phyloP scores from a whole-genome alignment of 2,113 vertebrate genomes.

The Notothenia rossii region DNA sequence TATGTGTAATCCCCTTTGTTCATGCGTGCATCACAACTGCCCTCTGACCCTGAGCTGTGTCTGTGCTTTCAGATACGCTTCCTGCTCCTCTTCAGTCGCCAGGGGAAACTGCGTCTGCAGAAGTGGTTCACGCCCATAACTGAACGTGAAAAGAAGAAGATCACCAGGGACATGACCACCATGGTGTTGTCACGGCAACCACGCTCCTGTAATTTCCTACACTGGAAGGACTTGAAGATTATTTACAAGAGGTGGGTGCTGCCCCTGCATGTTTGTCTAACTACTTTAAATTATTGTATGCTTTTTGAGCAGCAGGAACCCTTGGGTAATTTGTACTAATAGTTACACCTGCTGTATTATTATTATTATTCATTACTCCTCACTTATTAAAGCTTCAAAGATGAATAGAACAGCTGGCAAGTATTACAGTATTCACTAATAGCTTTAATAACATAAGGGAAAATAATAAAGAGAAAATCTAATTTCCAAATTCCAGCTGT shows the following conservation, averaged over 20 bases:
- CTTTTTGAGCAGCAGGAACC: constrained; percentile 1
- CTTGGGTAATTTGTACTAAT: not conserved
- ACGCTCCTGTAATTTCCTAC: constrained; percentile 93
- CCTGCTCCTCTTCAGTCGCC: constrained; percentile 97
- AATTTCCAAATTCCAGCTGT: too few relatives aligned
- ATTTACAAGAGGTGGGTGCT: constrained; percentile 93
- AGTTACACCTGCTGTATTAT: not conserved
- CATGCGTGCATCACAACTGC: not conserved
- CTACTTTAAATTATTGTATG: not conserved
- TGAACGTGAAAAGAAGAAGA: constrained; percentile 96
- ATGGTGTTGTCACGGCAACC: constrained; percentile 91
- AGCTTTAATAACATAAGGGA: too few relatives aligned
- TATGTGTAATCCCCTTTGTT: not conserved
- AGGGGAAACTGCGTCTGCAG: constrained; percentile 96
- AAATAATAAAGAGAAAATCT: too few relatives aligned
- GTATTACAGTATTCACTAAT: too few relatives aligned
- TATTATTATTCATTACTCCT: not conserved
- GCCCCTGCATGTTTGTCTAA: not conserved
- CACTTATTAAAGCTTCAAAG: too few relatives aligned
- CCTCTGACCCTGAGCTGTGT: constrained; percentile 13
- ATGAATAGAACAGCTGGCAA: too few relatives aligned
- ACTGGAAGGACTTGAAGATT: constrained; percentile 98
- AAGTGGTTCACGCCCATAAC: constrained; percentile 94
- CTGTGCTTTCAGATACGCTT: constrained; percentile 90
- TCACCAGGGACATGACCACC: constrained; percentile 92